phyloP scores from a whole-genome alignment of 23 tunicate species.

The Trididemnum clinides region DNA sequence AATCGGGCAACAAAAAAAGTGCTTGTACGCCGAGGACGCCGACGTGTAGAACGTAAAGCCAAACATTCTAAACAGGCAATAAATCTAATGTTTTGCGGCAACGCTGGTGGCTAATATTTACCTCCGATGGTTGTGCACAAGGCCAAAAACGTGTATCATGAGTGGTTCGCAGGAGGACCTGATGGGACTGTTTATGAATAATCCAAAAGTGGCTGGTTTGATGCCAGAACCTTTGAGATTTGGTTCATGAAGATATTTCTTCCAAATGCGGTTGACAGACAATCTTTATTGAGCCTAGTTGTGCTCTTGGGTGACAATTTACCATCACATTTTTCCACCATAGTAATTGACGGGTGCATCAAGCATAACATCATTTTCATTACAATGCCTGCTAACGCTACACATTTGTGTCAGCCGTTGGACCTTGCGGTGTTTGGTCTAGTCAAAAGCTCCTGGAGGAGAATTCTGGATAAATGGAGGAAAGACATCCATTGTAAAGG shows the following conservation, averaged over 20 bases:
- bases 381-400: conserved; percentile 18
- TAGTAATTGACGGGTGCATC: not conserved
- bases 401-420: conserved; percentile 27
- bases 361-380: conserved; percentile 20
- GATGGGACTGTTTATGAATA: conserved; percentile 10
- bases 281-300: not conserved
- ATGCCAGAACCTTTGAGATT: conserved; percentile 9
- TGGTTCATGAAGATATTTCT: conserved; percentile 4
- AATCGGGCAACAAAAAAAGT: conserved; percentile 25
- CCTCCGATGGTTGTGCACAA: conserved; percentile 39
- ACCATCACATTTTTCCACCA: conserved; percentile 21
- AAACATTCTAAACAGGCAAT: conserved; percentile 7
- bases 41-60: conserved; percentile 6
- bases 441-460: conserved; percentile 3
- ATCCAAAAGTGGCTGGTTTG: conserved; percentile 28
- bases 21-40: not conserved
- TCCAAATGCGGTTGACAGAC: not conserved
- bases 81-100: conserved; percentile 19
- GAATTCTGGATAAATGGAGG: conserved; percentile 25
- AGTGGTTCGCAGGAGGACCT: conserved; percentile 25
- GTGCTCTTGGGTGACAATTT: conserved; percentile 23
- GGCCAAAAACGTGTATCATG: not conserved
- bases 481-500: not conserved
- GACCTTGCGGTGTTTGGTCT: conserved; percentile 39
- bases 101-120: not conserved